Conservation (phyloP, 1,140 invertebrate species). For the Drosophila cardini region DNA sequence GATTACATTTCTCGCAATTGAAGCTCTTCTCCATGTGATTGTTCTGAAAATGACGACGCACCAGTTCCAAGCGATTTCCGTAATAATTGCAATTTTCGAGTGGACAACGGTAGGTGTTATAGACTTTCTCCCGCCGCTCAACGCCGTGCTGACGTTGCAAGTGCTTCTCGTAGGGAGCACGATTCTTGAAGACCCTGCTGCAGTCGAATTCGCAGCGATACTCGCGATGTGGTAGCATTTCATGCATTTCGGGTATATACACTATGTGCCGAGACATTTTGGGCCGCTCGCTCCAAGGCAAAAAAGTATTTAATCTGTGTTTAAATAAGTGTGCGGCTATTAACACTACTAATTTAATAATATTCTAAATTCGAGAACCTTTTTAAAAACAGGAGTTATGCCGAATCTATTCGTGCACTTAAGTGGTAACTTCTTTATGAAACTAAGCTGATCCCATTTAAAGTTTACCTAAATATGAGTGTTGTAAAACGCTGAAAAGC, state of each 20-base stretch:
- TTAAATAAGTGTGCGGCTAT: not conserved
- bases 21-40: slow-evolving; percentile 20
- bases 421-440: no score
- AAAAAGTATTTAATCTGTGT: not conserved
- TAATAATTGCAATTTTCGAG: not conserved
- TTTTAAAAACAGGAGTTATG: no score
- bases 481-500: no score
- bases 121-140: not conserved
- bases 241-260: slow-evolving; percentile 4
- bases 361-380: no score
- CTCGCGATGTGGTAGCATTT: slow-evolving; percentile 33
- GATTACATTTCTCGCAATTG: slow-evolving; percentile 19
- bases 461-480: no score
- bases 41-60: slow-evolving; percentile 38
- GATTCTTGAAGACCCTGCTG: slow-evolving; percentile 38
- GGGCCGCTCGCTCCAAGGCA: not conserved
- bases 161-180: slow-evolving; percentile 32
- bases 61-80: not conserved
- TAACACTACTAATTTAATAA: no score
- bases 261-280: not conserved
- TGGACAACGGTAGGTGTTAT: not conserved
- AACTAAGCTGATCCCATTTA: no score
- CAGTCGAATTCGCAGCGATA: slow-evolving; percentile 34
- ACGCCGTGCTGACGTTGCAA: slow-evolving; percentile 19
- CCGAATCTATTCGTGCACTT: no score